Base-by-base conservation (phyloP, 2,888 invertebrate species). In the Eristalis tenax region DNA sequence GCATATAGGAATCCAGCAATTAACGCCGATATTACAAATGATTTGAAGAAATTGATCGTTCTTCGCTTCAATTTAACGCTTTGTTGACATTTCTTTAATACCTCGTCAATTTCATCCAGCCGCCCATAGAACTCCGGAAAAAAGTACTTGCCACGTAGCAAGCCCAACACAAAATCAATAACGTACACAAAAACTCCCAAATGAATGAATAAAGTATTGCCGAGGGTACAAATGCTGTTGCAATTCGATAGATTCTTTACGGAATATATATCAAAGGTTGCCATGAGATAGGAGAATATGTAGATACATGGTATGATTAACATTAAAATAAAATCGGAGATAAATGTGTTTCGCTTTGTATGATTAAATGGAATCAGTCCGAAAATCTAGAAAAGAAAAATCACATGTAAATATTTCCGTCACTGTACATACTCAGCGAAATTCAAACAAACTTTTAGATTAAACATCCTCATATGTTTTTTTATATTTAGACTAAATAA, bases 281-380 rank as follows among this genome's bases (percentile, higher is more conserved):
- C 90, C 59, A 90, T 77, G 0, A 90, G 80, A 69, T 91, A 92
- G 28, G 90, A 91, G 8, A 69, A 40, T 13, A 92, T 22, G 84
- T 92, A 92, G 3, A 90, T 32, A 13, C 90, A 57, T 1, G 92
- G 92, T 71, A 91, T 61, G 2, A 91, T 71, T 4, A 90, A 32
- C 91, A 92, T 92, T 50, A 91, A 76, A 2, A 89, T 35, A 40
- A 92, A 92, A 76, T 92, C 93, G 13, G 89, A 6, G 10, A 89
- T 4, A 15, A 43, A 1, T 50, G 89, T 79, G 40, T 90, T 83
- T 0, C 91, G 91, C 8, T 64, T 80, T 28, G 15, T 76, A 13
- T 80, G 68, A 78, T 92, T 91, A n/a, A 92, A 88, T 1, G 92
- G 93, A 50, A 92, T 89, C 0, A 92, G 89, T 1, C 93, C 92